phyloP scores from a whole-genome alignment of 2,797 vertebrate species.

The Syngnathus rostellatus region DNA sequence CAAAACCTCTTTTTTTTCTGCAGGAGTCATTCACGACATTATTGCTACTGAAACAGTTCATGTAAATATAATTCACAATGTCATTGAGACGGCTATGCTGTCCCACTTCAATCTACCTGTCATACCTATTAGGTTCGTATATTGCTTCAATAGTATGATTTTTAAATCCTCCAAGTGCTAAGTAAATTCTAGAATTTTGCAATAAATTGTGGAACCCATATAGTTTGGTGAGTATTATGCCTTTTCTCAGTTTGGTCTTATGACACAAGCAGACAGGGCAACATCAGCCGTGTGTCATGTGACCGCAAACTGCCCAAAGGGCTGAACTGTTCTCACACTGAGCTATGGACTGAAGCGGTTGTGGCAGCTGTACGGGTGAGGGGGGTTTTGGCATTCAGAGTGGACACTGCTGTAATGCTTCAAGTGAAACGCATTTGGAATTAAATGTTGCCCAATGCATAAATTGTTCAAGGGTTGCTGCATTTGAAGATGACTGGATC shows the following conservation, averaged over 20 bases:
- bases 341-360: conserved; percentile 8
- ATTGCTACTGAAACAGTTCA: too few species aligned
- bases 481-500: not conserved
- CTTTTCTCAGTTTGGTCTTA: conserved; percentile 15
- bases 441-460: not conserved
- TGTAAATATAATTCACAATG: too few species aligned
- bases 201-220: too few species aligned
- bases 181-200: too few species aligned
- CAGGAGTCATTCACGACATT: too few species aligned
- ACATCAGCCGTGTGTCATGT: conserved; percentile 12
- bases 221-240: too few species aligned
- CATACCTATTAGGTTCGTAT: too few species aligned
- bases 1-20: too few species aligned
- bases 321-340: conserved; percentile 16
- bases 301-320: conserved; percentile 28
- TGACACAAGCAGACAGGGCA: conserved; percentile 29
- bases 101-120: too few species aligned
- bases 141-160: too few species aligned
- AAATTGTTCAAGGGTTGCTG: not conserved
- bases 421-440: not conserved
- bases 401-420: not conserved
- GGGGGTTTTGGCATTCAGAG: not conserved
- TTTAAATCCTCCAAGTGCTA: too few species aligned
- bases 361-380: conserved; percentile 12
- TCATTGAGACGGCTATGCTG: too few species aligned